phyloP scores from a whole-genome alignment of 2,888 invertebrate species.

The Protophormia terraenovae region DNA sequence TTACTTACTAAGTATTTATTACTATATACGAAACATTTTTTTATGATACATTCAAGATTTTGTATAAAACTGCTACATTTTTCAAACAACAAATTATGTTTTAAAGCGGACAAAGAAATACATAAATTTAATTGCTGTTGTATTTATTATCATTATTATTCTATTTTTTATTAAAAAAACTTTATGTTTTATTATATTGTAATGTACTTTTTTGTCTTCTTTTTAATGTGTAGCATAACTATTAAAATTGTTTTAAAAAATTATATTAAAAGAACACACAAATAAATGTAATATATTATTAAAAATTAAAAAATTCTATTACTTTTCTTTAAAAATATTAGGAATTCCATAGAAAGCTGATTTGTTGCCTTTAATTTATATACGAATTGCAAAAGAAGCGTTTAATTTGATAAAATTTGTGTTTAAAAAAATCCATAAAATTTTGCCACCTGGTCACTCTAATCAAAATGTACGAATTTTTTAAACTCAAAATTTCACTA shows the following conservation, averaged over 20 bases:
- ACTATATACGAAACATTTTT: background rate
- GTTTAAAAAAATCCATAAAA: too few relatives aligned
- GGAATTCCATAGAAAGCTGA: background rate
- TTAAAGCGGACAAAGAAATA: background rate
- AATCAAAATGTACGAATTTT: background rate
- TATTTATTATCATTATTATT: slow-evolving; percentile 33
- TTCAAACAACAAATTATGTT: background rate
- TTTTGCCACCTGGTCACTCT: background rate
- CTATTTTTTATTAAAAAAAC: slow-evolving; percentile 15
- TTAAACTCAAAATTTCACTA: background rate
- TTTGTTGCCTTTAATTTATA: background rate
- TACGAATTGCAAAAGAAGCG: background rate
- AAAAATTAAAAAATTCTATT: background rate
- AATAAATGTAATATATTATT: slow-evolving; percentile 35
- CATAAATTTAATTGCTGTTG: background rate
- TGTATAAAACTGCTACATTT: background rate
- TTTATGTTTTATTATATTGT: slow-evolving; percentile 32
- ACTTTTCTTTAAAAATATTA: background rate
- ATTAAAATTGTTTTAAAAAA: slow-evolving; percentile 8
- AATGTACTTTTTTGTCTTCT: slow-evolving; percentile 35
- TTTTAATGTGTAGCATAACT: slow-evolving; percentile 36
- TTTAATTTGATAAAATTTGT: background rate
- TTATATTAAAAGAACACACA: background rate
- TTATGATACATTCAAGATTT: slow-evolving; percentile 24
- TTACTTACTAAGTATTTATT: slow-evolving; percentile 4